Conservation (phyloP, 2,113 vertebrate species). For the Lophochroa leadbeateri region DNA sequence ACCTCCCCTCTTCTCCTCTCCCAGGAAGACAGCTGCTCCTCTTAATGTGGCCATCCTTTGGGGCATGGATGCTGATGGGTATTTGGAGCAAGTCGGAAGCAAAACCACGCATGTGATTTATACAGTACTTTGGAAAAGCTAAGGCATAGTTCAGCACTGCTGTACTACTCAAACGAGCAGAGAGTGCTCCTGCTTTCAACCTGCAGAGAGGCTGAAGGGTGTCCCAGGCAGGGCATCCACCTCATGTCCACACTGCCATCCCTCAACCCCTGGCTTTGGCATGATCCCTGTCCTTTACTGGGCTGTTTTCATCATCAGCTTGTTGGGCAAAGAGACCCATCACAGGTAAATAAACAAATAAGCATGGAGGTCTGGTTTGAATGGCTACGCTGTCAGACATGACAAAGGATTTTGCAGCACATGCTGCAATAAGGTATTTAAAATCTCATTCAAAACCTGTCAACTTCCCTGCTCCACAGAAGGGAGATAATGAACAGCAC, state of each 20-base stretch:
- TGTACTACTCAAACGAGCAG: not conserved
- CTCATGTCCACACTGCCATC: rapidly evolving
- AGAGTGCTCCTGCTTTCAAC: not conserved
- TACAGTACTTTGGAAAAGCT: not conserved
- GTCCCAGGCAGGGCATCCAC: rapidly evolving
- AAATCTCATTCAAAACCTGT: conserved; percentile 1
- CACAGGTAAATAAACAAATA: not conserved
- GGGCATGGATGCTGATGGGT: not conserved
- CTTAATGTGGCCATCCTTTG: not conserved
- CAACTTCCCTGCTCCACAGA: not conserved
- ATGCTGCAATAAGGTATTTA: not conserved
- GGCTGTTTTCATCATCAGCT: not conserved
- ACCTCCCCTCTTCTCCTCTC: not conserved
- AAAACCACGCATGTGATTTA: rapidly evolving
- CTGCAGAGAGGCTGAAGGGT: not conserved
- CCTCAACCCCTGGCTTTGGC: not conserved
- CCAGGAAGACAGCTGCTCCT: not conserved
- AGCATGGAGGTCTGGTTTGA: not conserved
- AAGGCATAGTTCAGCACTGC: not conserved
- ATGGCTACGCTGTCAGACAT: rapidly evolving
- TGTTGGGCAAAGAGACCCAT: not conserved
- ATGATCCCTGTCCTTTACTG: not conserved
- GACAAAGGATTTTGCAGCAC: not conserved
- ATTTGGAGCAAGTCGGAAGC: not conserved
- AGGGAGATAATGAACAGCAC: not conserved